Conservation (phyloP, 2,888 invertebrate species). For the Tetragonisca angustula region DNA sequence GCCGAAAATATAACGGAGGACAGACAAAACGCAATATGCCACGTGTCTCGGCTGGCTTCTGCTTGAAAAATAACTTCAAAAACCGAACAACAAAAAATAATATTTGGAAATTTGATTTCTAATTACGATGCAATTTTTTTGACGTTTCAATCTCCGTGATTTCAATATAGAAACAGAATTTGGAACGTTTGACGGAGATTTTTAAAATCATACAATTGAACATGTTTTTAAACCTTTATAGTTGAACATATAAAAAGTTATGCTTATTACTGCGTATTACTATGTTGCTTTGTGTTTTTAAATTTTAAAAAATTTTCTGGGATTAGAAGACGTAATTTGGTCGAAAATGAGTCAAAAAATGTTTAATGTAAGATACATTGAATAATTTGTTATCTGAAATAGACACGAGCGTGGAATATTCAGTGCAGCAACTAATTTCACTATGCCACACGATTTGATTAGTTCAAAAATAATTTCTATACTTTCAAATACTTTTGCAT, state of each 20-base stretch:
- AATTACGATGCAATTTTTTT: neutral
- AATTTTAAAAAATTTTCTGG: too few relatives aligned
- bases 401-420: neutral
- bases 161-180: too few relatives aligned
- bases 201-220: too few relatives aligned
- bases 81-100: neutral
- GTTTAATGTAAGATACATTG: neutral
- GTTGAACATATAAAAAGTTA: too few relatives aligned
- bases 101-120: neutral
- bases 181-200: too few relatives aligned
- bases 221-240: too few relatives aligned
- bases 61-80: neutral
- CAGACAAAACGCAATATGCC: neutral
- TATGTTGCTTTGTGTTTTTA: too few relatives aligned
- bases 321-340: too few relatives aligned
- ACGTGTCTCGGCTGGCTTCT: too few relatives aligned
- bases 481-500: neutral
- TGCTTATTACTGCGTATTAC: too few relatives aligned
- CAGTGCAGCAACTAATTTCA: neutral
- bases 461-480: neutral
- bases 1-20: conserved; percentile 4
- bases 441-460: neutral
- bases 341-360: too few relatives aligned
- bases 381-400: neutral
- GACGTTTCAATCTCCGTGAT: neutral